Evolutionary conservation across 2,113 vertebrate species (phyloP), one percentile per base, ranked within the genome.

Genomic region (Chunga burmeisteri): DNA sequence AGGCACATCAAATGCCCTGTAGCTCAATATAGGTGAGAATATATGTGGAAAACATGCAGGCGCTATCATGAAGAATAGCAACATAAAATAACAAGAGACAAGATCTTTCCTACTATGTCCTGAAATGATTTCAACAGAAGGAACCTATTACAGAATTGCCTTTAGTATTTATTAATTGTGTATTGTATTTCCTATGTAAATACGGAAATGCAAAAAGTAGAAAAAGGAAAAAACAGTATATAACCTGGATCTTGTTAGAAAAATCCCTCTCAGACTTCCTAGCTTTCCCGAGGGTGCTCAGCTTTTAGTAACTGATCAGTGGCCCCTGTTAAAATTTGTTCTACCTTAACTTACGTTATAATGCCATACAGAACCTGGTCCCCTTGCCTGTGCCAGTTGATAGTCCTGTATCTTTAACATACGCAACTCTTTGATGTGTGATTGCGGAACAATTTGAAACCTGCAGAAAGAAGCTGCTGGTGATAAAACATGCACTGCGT

Each of bases 381-480:
- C 53, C 78, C 10, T 11, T 62, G 49, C 25, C 42, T 52, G 26
- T 42, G 25, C 44, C 75, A 40, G 42, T 23, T 63, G 55, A 47
- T 68, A 63, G 59, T 61, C 80, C 67, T 72, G 47, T 36, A 38
- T 75, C 86, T 89, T 10, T 49, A 67, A 56, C 70, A 22, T 40
- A 34, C 63, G 38, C 9, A 13, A 3, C 20, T 82, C 72, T 93
- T 77, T 74, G 81, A 81, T 85, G 52, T 46, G 55, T 80, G 53
- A 6, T 52, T 92, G 62, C 9, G 52, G 81, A 59, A 72, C 70
- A 73, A 53, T 63, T 58, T 79, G 83, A 96, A 89, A 94, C 67
- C 61, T 79, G 56, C 89, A 95, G 81, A 86, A 97, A 87, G 47
- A 73, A 94, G 61, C 86, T 72, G 70, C 44, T 82, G 46, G 13